Evolutionary conservation across 2,888 invertebrate genomes (phyloP).

Genomic region (Coleophora flavipennella): DNA sequence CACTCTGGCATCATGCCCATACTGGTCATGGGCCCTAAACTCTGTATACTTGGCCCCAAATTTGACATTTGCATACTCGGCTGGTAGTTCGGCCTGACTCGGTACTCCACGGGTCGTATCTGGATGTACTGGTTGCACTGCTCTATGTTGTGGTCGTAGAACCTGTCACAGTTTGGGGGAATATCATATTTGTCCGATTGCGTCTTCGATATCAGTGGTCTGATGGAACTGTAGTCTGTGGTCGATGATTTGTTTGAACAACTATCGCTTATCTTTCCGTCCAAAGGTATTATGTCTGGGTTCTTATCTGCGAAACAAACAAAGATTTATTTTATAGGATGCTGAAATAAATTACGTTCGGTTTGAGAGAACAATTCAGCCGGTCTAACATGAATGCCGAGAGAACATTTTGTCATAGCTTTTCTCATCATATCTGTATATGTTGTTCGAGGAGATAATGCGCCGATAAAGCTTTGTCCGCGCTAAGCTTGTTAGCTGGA

Average conservation of each 20-base stretch:
- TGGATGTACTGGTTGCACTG: constrained; percentile 57
- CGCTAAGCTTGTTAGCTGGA: too few relatives aligned
- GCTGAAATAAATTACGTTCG: too few relatives aligned
- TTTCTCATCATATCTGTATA: too few relatives aligned
- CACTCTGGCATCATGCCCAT: constrained; percentile 42
- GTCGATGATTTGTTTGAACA: constrained; percentile 61
- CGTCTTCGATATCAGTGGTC: constrained; percentile 53
- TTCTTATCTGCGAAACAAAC: constrained; percentile 52
- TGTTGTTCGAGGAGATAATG: too few relatives aligned
- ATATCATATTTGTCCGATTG: constrained; percentile 52
- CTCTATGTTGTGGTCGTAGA: constrained; percentile 52
- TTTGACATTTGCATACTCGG: constrained; percentile 30
- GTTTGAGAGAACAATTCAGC: too few relatives aligned
- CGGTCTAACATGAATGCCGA: too few relatives aligned
- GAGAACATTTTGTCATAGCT: too few relatives aligned
- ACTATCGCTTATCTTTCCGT: constrained; percentile 62
- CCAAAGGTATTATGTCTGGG: constrained; percentile 63
- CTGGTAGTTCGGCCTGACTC: constrained; percentile 36
- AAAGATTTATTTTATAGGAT: neutral
- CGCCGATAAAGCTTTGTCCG: too few relatives aligned
- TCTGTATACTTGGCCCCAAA: constrained; percentile 27
- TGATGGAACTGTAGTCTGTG: constrained; percentile 56
- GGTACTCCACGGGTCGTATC: constrained; percentile 46
- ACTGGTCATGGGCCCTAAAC: constrained; percentile 36
- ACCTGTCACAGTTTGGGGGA: constrained; percentile 43